Percentiles rank a stretch among this genome's conserved stretches.
These are phyloP conservation scores for Falco biarmicus DNA, from an alignment of 2,797 vertebrate species.

Conservation along the genomic window DNA sequence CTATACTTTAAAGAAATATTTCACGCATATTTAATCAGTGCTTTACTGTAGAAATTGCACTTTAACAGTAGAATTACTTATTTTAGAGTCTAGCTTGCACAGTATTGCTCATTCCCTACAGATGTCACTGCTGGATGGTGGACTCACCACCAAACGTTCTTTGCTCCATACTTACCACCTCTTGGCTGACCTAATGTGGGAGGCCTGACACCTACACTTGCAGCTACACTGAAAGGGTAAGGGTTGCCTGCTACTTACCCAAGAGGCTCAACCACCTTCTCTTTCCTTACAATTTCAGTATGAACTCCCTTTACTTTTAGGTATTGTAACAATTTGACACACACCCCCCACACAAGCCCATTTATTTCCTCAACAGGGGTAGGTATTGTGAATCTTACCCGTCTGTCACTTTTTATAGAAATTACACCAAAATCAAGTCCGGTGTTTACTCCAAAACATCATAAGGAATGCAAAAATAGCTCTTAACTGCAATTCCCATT, in stretches of 20 bases:
- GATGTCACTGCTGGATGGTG: neutral
- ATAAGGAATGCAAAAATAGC: neutral
- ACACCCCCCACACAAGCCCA: too few species aligned
- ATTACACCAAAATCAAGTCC: neutral
- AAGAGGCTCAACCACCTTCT: neutral
- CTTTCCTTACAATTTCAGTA: neutral
- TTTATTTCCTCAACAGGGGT: neutral
- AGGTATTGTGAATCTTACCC: neutral
- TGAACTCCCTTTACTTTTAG: neutral
- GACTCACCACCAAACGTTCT: rapidly evolving
- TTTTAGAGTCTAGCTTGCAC: neutral
- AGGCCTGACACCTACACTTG: neutral
- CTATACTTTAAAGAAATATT: neutral
- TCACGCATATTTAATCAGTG: neutral
- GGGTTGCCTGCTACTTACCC: neutral
- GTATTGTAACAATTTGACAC: neutral
- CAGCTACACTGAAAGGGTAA: neutral
- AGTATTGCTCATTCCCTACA: neutral
- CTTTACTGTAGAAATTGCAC: neutral
- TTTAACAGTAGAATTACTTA: neutral
- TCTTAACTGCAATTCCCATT: neutral
- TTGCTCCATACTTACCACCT: neutral
- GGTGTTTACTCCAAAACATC: neutral
- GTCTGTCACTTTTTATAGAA: neutral
- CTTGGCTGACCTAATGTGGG: neutral